Evolutionary conservation across 2,797 vertebrate genomes (phyloP).

Genomic region (Luscinia megarhynchos): DNA sequence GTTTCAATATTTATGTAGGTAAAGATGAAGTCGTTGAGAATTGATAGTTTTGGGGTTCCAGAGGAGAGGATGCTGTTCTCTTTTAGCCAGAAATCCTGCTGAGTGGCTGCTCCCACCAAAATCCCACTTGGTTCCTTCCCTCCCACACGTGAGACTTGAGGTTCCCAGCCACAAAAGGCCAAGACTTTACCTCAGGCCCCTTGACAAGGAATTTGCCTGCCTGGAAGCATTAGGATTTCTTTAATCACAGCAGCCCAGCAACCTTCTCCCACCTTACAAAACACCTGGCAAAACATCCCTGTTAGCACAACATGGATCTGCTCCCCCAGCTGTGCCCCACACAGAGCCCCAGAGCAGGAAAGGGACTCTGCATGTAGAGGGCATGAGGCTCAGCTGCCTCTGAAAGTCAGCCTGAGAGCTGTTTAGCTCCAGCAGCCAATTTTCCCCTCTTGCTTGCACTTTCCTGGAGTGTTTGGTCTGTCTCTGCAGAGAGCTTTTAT

Average conservation of each 20-base stretch:
- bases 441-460: constrained; percentile 42
- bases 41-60: neutral
- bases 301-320: neutral
- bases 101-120: neutral
- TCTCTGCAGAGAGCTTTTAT: constrained; percentile 56
- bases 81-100: neutral
- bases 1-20: fast-evolving
- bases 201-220: neutral
- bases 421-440: constrained; percentile 30
- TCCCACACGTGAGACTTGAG: fast-evolving
- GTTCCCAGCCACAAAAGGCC: fast-evolving
- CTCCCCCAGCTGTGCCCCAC: neutral
- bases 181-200: neutral
- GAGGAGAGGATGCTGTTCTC: neutral
- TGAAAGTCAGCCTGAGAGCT: constrained; percentile 48
- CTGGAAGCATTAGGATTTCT: neutral
- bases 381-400: neutral
- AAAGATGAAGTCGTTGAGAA: neutral
- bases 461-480: constrained; percentile 32
- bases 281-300: neutral
- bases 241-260: neutral
- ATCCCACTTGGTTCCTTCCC: neutral
- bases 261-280: neutral
- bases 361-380: neutral
- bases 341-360: neutral